A percentile compares a stretch with the other conserved stretches of the same genome.
phyloP scores from a whole-genome alignment of 2,113 vertebrate species.

The Baryphthengus martii region DNA sequence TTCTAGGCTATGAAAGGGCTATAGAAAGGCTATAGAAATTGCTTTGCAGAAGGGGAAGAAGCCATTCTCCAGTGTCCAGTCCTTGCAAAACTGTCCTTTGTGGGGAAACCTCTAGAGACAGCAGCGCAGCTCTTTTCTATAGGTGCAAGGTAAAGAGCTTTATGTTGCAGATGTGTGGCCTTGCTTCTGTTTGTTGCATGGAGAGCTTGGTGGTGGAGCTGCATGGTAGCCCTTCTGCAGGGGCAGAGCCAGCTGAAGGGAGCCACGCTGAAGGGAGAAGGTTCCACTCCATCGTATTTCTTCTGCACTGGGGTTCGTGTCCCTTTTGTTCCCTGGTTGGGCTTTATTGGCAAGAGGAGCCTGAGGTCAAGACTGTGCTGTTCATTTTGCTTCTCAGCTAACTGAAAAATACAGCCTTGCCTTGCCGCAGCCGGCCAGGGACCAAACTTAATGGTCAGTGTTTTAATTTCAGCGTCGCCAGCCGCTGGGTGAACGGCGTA shows the following conservation, averaged over 20 bases:
- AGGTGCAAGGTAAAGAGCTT: neutral
- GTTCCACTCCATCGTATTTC: neutral
- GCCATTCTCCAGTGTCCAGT: neutral
- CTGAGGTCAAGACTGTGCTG: neutral
- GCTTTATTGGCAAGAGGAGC: neutral
- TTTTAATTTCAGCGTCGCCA: neutral
- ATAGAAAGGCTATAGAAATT: no score
- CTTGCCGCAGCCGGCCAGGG: neutral
- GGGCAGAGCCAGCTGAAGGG: neutral
- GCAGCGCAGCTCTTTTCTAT: neutral
- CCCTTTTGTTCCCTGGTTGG: neutral
- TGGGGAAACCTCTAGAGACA: neutral
- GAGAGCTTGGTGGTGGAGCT: neutral
- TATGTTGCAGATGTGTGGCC: neutral
- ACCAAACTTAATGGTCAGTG: neutral
- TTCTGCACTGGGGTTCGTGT: neutral
- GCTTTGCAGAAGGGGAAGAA: neutral
- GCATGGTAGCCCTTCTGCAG: neutral
- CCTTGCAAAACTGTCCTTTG: neutral
- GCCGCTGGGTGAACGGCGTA: accelerated
- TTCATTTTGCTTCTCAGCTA: constrained; percentile 13
- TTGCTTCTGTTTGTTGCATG: neutral
- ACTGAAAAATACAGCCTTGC: neutral
- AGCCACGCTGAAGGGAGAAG: neutral
- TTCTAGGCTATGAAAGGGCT: no score